Conservation (phyloP, 2,888 invertebrate species). For the Eupithecia subumbrata region DNA sequence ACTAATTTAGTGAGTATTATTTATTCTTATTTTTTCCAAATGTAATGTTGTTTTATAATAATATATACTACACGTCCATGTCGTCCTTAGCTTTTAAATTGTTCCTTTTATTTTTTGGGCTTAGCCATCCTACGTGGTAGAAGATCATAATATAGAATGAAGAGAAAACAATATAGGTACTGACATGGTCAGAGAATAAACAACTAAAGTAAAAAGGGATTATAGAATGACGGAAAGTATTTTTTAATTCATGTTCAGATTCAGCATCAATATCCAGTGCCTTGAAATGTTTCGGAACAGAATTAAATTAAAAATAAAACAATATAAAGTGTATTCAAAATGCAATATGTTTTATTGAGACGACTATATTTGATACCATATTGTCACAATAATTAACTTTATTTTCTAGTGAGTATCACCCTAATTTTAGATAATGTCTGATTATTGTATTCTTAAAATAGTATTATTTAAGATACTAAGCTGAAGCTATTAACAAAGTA, state of each 20-base stretch:
- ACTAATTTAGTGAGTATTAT: background rate
- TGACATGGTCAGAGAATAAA: constrained; percentile 30
- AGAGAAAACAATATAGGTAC: constrained; percentile 11
- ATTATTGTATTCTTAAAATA: constrained; percentile 12
- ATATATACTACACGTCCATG: constrained; percentile 23
- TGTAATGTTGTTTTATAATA: background rate
- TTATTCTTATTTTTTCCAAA: background rate
- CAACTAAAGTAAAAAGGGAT: constrained; percentile 4
- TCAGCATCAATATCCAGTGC: constrained; percentile 42
- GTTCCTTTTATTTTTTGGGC: constrained; percentile 14
- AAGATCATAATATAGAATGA: constrained; percentile 8
- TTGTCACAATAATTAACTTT: constrained; percentile 34
- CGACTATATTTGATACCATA: constrained; percentile 65
- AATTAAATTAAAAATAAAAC: constrained; percentile 54
- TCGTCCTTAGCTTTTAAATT: constrained; percentile 9
- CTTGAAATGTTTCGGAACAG: constrained; percentile 49
- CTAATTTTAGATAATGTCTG: background rate
- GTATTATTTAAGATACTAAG: constrained; percentile 10
- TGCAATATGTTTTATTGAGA: constrained; percentile 55
- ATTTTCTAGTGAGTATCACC: constrained; percentile 13
- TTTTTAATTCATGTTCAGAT: constrained; percentile 14
- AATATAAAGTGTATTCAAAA: constrained; percentile 42
- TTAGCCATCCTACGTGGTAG: constrained; percentile 15
- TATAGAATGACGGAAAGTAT: background rate
- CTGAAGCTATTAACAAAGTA: constrained; percentile 39